Conservation (phyloP, 2,113 vertebrate species). For the Nestor notabilis region DNA sequence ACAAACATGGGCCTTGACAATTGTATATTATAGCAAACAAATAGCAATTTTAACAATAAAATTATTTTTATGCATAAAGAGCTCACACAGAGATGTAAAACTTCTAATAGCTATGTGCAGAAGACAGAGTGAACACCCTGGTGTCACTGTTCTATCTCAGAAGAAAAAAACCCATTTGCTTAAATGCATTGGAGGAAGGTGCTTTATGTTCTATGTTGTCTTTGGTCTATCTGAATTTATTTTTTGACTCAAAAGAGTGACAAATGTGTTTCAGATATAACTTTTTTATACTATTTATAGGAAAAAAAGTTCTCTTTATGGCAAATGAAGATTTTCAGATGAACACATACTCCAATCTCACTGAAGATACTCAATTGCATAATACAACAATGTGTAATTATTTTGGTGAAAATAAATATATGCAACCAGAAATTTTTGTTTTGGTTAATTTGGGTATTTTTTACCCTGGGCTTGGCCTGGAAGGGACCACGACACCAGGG, state of each 20-base stretch:
- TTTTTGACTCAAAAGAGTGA: neutral
- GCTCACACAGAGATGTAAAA: neutral
- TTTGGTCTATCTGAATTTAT: neutral
- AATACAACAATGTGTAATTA: neutral
- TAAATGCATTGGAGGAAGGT: neutral
- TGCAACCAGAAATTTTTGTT: neutral
- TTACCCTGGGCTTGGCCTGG: constrained; percentile 8
- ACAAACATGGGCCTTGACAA: neutral
- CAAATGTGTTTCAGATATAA: neutral
- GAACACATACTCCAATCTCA: neutral
- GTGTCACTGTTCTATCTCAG: neutral
- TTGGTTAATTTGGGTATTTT: constrained; percentile 20
- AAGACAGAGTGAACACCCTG: neutral
- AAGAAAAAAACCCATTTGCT: neutral
- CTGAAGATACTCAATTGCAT: neutral
- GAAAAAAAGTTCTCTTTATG: constrained; percentile 15
- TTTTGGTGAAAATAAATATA: neutral
- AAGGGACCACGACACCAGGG: neutral
- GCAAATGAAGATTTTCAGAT: neutral
- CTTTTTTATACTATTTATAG: neutral
- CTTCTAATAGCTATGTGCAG: neutral
- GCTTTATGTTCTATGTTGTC: neutral
- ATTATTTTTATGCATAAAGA: neutral
- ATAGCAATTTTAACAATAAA: neutral
- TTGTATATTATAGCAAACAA: neutral